Evolutionary conservation across 2,797 vertebrate genomes (phyloP), one percentile per base, ranked within the genome.

Genomic region (Steatocranus sp.): DNA sequence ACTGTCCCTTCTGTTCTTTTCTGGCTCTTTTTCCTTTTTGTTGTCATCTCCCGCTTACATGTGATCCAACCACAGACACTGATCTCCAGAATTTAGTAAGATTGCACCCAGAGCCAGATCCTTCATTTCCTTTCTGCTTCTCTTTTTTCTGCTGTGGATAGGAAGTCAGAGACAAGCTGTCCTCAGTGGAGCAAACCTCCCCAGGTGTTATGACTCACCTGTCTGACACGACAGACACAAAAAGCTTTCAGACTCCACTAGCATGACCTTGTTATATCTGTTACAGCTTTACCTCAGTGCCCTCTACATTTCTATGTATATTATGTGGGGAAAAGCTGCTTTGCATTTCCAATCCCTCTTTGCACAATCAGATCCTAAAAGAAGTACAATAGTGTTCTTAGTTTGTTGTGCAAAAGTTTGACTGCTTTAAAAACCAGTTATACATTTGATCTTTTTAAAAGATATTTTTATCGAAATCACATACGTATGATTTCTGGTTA

Each of bases 171-270:
- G 43, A 32, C 68, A 32, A 25, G 68, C 43, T 73, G 43, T 73
- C 11, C 68, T 73, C 43, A 12, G 68, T 32, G 11, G 25, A 49
- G 17, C 25, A 49, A 48, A 73, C 17, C 68, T 73, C 43, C 68
- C 18, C 43, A 48, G 68, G 68, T 73, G 68, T 73, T 73, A 9
- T n/a, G 68, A 48, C 25, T 48, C 68, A 73, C 25, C 68, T 73
- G 68, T 53, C 32, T 75, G 74, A 75, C 75, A 75, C 0, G 2
- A 18, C 23, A 12, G 38, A 74, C 5, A 14, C 8, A 43, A 25
- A 36, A 73, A 30, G 17, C 46, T 43, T 80, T 79, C 30, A 73
- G 34, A 34, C 74, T 38, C 20, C 43, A 80, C 8, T 75, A 76
- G 54, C 25, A 18, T 36, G 53, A 66, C 51, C 73, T 73, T 25